A percentile compares a stretch with the other conserved stretches of the same genome.
phyloP scores from a whole-genome alignment of 2,888 invertebrate species.

The Amphiduros pacificus region DNA sequence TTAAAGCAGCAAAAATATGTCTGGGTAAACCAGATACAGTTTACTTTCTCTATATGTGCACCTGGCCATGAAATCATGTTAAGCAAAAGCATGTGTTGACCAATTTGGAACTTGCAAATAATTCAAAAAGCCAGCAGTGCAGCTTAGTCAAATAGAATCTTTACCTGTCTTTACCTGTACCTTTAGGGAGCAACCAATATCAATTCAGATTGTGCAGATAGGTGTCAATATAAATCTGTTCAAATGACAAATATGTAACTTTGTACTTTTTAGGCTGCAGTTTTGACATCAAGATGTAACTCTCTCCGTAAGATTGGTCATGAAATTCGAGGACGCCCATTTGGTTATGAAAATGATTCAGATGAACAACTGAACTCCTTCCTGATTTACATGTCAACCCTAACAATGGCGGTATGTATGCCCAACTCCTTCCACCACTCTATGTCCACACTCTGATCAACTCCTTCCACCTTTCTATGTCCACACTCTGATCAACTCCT shows the following conservation, averaged over 20 bases:
- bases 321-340: conserved; percentile 49
- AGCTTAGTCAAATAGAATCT: no score
- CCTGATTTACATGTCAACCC: conserved; percentile 39
- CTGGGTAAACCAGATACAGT: no score
- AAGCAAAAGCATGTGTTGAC: no score
- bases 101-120: no score
- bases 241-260: background rate
- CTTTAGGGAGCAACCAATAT: no score
- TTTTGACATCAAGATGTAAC: conserved; percentile 55
- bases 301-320: conserved; percentile 55
- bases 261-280: conserved; percentile 47
- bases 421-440: no score
- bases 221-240: background rate
- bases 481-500: background rate
- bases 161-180: no score
- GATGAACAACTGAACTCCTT: conserved; percentile 57
- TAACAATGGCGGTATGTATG: conserved; percentile 20
- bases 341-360: conserved; percentile 54
- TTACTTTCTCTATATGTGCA: no score
- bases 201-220: background rate
- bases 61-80: no score
- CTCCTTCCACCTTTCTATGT: background rate
- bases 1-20: no score
- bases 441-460: background rate
- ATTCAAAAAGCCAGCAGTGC: no score